Conservation (phyloP, 1,140 invertebrate genomes). For the Gryon sp. region DNA sequence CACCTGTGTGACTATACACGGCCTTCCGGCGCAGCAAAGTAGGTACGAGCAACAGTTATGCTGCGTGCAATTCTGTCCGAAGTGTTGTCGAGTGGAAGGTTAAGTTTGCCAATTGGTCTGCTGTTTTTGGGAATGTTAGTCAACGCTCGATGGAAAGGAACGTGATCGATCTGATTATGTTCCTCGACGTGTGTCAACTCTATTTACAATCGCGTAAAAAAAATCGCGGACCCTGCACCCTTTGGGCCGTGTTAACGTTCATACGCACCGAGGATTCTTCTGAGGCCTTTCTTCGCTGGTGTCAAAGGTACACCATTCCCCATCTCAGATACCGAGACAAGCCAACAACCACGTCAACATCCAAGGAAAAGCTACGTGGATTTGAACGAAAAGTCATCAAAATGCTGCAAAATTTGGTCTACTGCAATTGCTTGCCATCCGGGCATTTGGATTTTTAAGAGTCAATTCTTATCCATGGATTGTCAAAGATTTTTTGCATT, state of each 20-base stretch:
- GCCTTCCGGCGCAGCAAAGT: slow-evolving; percentile 24
- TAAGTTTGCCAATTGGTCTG: slow-evolving; percentile 8
- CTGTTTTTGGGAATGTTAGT: slow-evolving; percentile 11
- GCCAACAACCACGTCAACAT: not conserved
- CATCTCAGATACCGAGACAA: slow-evolving; percentile 66
- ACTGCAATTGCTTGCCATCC: slow-evolving; percentile 69
- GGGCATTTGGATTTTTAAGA: slow-evolving; percentile 54
- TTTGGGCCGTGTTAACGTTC: slow-evolving; percentile 76
- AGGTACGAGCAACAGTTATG: slow-evolving; percentile 47
- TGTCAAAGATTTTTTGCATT: too few species aligned
- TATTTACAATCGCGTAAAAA: slow-evolving; percentile 70
- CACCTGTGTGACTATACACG: slow-evolving; percentile 6
- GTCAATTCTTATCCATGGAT: too few species aligned
- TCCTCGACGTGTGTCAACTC: slow-evolving; percentile 73
- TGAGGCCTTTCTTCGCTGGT: slow-evolving; percentile 70
- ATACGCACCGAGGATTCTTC: slow-evolving; percentile 71
- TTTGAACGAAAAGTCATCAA: slow-evolving; percentile 68
- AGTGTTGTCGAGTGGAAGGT: slow-evolving; percentile 26
- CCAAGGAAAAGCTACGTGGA: slow-evolving; percentile 46
- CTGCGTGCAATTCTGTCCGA: slow-evolving; percentile 29
- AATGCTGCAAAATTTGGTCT: slow-evolving; percentile 68
- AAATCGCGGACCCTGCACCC: slow-evolving; percentile 66
- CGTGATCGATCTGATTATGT: slow-evolving; percentile 72
- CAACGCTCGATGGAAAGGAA: slow-evolving; percentile 60
- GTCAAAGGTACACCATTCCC: slow-evolving; percentile 66